A percentile compares a stretch with the other conserved stretches of the same genome.
These are phyloP conservation scores for Morone chrysops DNA, from an alignment of 2,113 vertebrate species.

Conservation along the genomic window DNA sequence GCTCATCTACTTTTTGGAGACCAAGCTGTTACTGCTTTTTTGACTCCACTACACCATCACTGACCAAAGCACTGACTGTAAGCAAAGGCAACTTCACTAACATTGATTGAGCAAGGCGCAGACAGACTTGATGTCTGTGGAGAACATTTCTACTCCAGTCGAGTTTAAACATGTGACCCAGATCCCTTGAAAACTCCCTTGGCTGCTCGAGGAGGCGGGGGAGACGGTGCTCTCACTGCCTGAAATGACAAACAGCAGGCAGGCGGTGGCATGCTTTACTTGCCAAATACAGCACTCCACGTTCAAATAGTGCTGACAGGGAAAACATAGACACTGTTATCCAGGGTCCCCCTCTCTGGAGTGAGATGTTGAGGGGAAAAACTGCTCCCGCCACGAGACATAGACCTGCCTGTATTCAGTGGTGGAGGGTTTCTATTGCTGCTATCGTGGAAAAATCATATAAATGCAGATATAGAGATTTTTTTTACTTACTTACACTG, in stretches of 20 bases:
- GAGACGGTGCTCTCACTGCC: conserved; percentile 61
- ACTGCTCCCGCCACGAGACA: conserved; percentile 47
- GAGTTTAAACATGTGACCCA: conserved; percentile 68
- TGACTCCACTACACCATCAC: not conserved
- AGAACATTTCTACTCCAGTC: conserved; percentile 29
- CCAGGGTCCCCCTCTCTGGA: conserved; percentile 46
- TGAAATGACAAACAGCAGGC: conserved; percentile 81
- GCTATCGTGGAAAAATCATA: conserved; percentile 41
- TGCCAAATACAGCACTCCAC: conserved; percentile 75
- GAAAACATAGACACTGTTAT: conserved; percentile 71
- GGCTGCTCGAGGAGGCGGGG: conserved; percentile 52
- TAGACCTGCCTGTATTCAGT: conserved; percentile 50
- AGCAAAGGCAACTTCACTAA: not conserved
- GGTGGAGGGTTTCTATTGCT: not conserved
- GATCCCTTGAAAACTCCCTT: conserved; percentile 65
- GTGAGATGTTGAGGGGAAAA: conserved; percentile 45
- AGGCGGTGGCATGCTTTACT: conserved; percentile 74
- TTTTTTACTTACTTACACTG: conserved; percentile 15
- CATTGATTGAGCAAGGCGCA: conserved; percentile 3
- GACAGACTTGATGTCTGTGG: conserved; percentile 23
- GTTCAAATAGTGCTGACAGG: conserved; percentile 75
- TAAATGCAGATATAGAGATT: conserved; percentile 23
- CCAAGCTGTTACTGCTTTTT: not conserved
- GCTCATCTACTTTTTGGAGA: not conserved
- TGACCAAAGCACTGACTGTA: conserved; percentile 6